Evolutionary conservation across 2,888 invertebrate genomes (phyloP), one percentile per base, ranked within the genome.

Genomic region (Matsumyia berberina): DNA sequence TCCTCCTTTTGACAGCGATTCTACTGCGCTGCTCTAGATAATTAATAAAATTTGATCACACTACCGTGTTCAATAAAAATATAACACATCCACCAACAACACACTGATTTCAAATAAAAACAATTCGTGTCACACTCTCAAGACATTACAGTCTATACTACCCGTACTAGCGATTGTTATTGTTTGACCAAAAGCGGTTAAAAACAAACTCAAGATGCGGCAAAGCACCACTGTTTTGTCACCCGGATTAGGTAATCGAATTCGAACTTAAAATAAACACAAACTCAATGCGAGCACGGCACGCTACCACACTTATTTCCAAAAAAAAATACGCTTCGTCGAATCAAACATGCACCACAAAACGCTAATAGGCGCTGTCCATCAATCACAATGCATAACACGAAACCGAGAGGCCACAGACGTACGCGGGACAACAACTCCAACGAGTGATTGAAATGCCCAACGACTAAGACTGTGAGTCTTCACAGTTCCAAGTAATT

Each of bases 181-280:
- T 76, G 64, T 77, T 64, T 57, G 60, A 39, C 58, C 49, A 72
- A 79, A 66, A 51, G 64, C 15, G 37, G 57, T 46, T 70, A 57
- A 74, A 60, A 60, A 35, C 29, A 44, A 53, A 58, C 31, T 80
- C 44, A 64, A 81, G 70, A 72, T 70, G 76, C 64, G 51, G 2
- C 35, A 35, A 57, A 46, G 37, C 42, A 19, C 35, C 42, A 29
- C 42, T 46, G 31, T 74, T 83, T 78, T 82, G 82, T 77, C 77
- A 77, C 77, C 44, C 66, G 37, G 60, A 77, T 82, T 82, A 72
- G 60, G 78, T 79, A 83, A 83, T 76, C 81, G 33, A 74, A 67
- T 39, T 24, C 53, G 60, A 79, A 51, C 19, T 37, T 29, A 60
- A 79, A 79, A 72, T 51, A 72, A 72, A 67, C 42, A 66, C 29